A percentile compares a stretch with the other conserved stretches of the same genome.
phyloP scores from a whole-genome alignment of 2,113 vertebrate species.

The Larimichthys polyactis region DNA sequence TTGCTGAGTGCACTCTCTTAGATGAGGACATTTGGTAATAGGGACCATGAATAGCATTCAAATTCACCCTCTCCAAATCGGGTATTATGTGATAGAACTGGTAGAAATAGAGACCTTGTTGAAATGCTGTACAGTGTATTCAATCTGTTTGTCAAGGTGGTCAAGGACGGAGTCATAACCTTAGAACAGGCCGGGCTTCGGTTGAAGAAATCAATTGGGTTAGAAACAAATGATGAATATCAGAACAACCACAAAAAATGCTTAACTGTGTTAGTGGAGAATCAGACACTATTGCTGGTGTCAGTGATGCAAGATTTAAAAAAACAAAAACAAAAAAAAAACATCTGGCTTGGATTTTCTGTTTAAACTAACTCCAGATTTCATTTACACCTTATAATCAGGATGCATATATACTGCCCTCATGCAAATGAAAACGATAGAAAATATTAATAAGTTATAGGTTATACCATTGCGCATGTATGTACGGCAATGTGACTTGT shows the following conservation, averaged over 20 bases:
- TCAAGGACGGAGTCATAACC: constrained; percentile 53
- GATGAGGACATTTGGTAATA: constrained; percentile 73
- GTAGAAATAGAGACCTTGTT: constrained; percentile 52
- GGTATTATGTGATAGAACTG: constrained; percentile 63
- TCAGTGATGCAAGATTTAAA: background rate
- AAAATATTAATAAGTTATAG: background rate
- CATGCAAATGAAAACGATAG: constrained; percentile 33
- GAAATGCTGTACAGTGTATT: constrained; percentile 52
- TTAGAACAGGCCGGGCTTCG: background rate
- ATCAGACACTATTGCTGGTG: background rate
- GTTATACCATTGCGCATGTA: background rate
- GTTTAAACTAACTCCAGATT: constrained; percentile 32
- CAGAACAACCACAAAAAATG: constrained; percentile 9
- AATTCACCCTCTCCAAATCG: constrained; percentile 61
- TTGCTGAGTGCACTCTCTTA: constrained; percentile 73
- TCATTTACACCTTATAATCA: constrained; percentile 55
- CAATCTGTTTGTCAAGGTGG: constrained; percentile 56
- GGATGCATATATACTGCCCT: background rate
- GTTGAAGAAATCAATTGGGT: constrained; percentile 36
- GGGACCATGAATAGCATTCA: constrained; percentile 64
- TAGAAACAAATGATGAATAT: constrained; percentile 33
- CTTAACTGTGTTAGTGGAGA: constrained; percentile 17
- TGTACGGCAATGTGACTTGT: constrained; percentile 3
- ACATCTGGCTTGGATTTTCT: constrained; percentile 34
- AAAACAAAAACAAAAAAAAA: background rate